phyloP scores from a whole-genome alignment of 2,113 vertebrate genomes.

The Smithornis capensis region DNA sequence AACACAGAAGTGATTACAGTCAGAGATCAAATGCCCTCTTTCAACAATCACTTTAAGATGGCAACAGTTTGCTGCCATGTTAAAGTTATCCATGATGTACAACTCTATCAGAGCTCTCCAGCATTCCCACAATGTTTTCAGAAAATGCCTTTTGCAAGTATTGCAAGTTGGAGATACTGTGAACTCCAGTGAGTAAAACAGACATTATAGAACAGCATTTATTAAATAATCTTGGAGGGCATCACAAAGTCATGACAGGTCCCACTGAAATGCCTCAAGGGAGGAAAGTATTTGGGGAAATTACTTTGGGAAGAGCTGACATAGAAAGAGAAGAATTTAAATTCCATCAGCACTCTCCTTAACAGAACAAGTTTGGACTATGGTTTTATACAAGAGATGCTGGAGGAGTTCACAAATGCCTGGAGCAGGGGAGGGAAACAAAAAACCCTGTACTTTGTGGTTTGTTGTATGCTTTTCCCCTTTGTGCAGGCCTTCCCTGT shows the following conservation, averaged over 20 bases:
- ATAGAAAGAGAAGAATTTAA: neutral
- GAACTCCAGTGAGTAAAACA: neutral
- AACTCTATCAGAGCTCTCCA: neutral
- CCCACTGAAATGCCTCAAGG: neutral
- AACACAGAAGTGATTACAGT: neutral
- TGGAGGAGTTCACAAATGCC: neutral
- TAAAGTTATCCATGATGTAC: neutral
- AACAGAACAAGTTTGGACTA: conserved; percentile 21
- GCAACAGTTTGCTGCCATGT: neutral
- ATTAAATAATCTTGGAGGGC: neutral
- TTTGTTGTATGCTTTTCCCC: neutral
- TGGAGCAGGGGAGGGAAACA: neutral
- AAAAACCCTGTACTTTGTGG: neutral
- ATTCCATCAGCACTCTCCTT: neutral
- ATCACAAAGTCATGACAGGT: neutral
- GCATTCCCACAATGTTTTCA: neutral
- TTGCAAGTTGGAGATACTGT: neutral
- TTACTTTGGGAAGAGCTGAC: conserved; percentile 8
- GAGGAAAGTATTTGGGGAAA: neutral
- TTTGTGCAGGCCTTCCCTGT: neutral
- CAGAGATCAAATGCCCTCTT: neutral
- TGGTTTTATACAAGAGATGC: neutral
- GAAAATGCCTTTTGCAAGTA: neutral
- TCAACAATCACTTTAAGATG: neutral
- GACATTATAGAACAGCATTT: neutral